phyloP scores from a whole-genome alignment of 2,888 invertebrate species.

The Icerya purchasi region DNA sequence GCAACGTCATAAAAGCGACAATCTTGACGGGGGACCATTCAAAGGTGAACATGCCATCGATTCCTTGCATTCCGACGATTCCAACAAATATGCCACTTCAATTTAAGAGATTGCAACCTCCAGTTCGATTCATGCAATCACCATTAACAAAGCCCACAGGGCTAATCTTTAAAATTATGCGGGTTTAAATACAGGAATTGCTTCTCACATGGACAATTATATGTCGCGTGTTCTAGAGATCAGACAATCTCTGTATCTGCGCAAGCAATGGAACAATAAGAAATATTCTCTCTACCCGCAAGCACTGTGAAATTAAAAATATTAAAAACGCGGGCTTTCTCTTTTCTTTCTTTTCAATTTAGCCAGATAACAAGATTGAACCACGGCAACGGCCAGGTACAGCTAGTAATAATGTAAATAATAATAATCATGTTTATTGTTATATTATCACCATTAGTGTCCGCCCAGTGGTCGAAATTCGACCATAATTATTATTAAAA shows the following conservation, averaged over 20 bases:
- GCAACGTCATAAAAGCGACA: not conserved
- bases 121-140: not conserved
- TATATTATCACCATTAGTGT: too few relatives aligned
- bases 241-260: not conserved
- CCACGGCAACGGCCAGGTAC: too few relatives aligned
- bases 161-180: not conserved
- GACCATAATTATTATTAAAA: too few relatives aligned
- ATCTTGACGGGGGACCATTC: not conserved
- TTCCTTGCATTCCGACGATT: not conserved
- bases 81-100: not conserved
- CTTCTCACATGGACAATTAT: not conserved
- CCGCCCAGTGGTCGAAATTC: too few relatives aligned
- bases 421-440: too few relatives aligned
- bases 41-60: not conserved
- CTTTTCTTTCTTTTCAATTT: too few relatives aligned
- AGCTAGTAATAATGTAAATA: too few relatives aligned
- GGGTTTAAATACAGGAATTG: not conserved
- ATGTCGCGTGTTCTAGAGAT: not conserved
- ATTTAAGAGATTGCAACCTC: not conserved
- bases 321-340: too few relatives aligned
- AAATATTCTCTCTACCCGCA: too few relatives aligned
- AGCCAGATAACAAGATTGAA: too few relatives aligned
- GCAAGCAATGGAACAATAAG: not conserved
- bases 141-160: not conserved
- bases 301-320: too few relatives aligned